These are phyloP conservation scores for Zhengitettix transpicula DNA, from an alignment of 2,888 invertebrate genomes.

Conservation along the genomic window DNA sequence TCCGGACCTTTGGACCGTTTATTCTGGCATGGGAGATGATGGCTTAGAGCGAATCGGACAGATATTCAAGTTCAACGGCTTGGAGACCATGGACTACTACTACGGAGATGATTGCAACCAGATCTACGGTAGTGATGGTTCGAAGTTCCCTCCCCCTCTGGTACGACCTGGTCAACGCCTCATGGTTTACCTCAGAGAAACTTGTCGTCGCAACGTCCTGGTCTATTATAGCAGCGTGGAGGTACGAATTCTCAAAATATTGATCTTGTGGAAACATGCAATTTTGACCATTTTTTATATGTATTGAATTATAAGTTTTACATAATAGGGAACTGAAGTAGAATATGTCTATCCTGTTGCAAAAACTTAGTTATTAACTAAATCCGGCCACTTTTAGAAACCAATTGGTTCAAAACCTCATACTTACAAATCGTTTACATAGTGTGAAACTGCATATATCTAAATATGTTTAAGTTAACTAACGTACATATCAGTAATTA, in stretches of 20 bases:
- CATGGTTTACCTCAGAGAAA: slow-evolving; percentile 45
- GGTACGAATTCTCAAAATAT: slow-evolving; percentile 13
- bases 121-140: slow-evolving; percentile 54
- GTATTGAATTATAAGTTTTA: too few relatives aligned
- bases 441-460: too few relatives aligned
- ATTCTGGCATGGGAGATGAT: slow-evolving; percentile 49
- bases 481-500: too few relatives aligned
- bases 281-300: too few relatives aligned
- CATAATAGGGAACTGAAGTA: too few relatives aligned
- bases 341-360: too few relatives aligned
- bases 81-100: slow-evolving; percentile 40
- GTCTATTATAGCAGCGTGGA: slow-evolving; percentile 42
- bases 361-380: too few relatives aligned
- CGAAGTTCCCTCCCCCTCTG: slow-evolving; percentile 47
- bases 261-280: neutral
- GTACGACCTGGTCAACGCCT: slow-evolving; percentile 25
- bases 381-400: too few relatives aligned
- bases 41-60: slow-evolving; percentile 44
- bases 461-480: too few relatives aligned
- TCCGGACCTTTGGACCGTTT: slow-evolving; percentile 45
- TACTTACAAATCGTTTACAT: too few relatives aligned
- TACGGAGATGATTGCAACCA: slow-evolving; percentile 50
- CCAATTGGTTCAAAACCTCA: too few relatives aligned
- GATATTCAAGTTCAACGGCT: slow-evolving; percentile 45
- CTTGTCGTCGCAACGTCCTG: slow-evolving; percentile 51